These are phyloP conservation scores for Magallana nippona DNA, from an alignment of 2,888 invertebrate genomes.

Conservation along the genomic window DNA sequence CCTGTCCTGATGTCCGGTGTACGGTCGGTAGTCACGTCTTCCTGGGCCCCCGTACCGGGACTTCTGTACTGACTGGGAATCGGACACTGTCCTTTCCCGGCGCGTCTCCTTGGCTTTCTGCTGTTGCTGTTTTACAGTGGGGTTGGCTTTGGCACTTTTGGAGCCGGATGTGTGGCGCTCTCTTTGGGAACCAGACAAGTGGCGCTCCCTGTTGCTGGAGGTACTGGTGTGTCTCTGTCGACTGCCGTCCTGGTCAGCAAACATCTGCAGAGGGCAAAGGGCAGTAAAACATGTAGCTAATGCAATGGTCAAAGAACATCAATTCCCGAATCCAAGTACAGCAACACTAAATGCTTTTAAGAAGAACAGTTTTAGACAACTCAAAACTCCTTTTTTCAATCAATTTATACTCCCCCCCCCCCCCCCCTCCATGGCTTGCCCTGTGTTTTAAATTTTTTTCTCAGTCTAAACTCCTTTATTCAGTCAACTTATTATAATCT, in stretches of 20 bases:
- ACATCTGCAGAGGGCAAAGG: conserved; percentile 40
- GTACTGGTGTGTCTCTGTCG: conserved; percentile 39
- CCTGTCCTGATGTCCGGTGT: not conserved
- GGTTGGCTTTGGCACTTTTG: conserved; percentile 26
- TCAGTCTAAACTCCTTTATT: too few relatives aligned
- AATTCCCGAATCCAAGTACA: too few relatives aligned
- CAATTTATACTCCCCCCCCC: too few relatives aligned
- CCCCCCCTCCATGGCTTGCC: too few relatives aligned
- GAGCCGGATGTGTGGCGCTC: conserved; percentile 43
- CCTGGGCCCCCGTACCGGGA: not conserved
- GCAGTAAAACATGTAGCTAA: too few relatives aligned
- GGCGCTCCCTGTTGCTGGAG: conserved; percentile 42
- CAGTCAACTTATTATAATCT: too few relatives aligned
- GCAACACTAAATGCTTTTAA: too few relatives aligned
- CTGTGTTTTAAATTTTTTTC: too few relatives aligned
- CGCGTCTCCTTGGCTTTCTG: conserved; percentile 8
- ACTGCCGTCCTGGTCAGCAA: conserved; percentile 46
- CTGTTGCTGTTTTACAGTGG: not conserved
- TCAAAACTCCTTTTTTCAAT: too few relatives aligned
- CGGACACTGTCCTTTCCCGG: conserved; percentile 28
- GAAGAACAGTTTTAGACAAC: too few relatives aligned
- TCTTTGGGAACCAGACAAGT: conserved; percentile 46
- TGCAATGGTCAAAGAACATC: too few relatives aligned
- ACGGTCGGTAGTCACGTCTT: conserved; percentile 3
- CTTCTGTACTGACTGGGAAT: conserved; percentile 25